Evolutionary conservation across 2,888 invertebrate genomes (phyloP).

Genomic region (Heliconius sara): DNA sequence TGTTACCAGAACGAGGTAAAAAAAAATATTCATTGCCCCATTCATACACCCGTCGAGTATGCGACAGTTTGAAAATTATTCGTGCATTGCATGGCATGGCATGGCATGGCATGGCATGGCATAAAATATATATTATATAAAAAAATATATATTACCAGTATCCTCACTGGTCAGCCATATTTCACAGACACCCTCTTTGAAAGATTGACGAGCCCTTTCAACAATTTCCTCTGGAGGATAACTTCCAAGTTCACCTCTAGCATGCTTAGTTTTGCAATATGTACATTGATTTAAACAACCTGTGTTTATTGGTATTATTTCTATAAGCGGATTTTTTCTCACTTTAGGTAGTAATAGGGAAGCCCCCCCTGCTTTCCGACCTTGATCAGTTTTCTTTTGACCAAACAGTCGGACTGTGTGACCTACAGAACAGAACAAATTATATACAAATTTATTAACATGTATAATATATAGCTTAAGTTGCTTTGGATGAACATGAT

Average conservation of each 20-base stretch:
- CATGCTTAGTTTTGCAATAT: constrained; percentile 99
- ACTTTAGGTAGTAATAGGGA: constrained; percentile 95
- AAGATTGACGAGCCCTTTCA: constrained; percentile 92
- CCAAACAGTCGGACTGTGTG: constrained; percentile 89
- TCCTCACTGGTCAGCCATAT: constrained; percentile 99
- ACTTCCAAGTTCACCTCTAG: constrained; percentile 97
- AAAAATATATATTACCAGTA: constrained; percentile 87
- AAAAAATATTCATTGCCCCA: too few species aligned
- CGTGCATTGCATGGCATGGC: too few species aligned
- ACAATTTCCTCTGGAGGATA: constrained; percentile 96
- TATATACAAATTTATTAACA: too few species aligned
- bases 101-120: too few species aligned
- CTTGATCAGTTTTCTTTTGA: constrained; percentile 91
- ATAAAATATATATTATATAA: too few species aligned
- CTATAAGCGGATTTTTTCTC: constrained; percentile 96
- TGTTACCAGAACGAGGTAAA: too few species aligned
- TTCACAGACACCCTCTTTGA: constrained; percentile 96
- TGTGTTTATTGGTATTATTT: constrained; percentile 98
- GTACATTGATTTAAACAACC: constrained; percentile 99
- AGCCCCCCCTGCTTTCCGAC: constrained; percentile 93
- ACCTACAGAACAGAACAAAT: constrained; percentile 64
- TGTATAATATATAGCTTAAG: too few species aligned
- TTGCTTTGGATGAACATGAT: too few species aligned
- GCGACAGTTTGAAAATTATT: too few species aligned
- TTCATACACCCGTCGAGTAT: too few species aligned